Conservation (phyloP, 2,797 vertebrate species). For the Fundulus diaphanus region DNA sequence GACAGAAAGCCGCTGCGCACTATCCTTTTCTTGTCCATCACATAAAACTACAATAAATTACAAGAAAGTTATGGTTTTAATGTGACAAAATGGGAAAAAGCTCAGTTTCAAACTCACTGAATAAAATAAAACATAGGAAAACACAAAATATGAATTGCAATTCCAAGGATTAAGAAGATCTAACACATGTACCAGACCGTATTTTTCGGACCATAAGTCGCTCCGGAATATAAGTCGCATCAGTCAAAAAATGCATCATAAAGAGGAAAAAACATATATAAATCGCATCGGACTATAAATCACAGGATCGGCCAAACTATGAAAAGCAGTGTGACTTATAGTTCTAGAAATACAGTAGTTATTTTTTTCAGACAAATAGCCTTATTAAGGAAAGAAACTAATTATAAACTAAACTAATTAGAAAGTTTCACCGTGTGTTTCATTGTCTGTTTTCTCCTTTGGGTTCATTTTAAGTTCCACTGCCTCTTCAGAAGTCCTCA, state of each 20-base stretch:
- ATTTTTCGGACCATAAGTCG: too few species aligned
- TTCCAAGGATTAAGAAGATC: not conserved
- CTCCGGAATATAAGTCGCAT: too few species aligned
- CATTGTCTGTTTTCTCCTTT: conserved; percentile 26
- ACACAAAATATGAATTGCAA: not conserved
- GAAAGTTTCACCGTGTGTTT: conserved; percentile 28
- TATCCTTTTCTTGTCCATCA: not conserved
- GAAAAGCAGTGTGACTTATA: too few species aligned
- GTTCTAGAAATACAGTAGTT: too few species aligned
- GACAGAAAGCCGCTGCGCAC: not conserved
- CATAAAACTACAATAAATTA: not conserved
- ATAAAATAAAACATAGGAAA: not conserved
- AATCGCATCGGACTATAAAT: too few species aligned
- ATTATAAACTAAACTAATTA: not conserved
- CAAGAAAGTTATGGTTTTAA: not conserved
- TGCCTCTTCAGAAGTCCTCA: conserved; percentile 64
- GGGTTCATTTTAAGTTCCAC: conserved; percentile 54
- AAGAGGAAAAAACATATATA: too few species aligned
- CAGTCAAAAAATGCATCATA: too few species aligned
- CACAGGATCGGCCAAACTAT: too few species aligned
- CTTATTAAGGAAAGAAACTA: not conserved
- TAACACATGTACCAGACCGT: too few species aligned
- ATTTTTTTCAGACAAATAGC: not conserved
- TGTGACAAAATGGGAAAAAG: not conserved
- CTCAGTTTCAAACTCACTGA: not conserved